Evolutionary conservation across 2,113 vertebrate species (phyloP), one percentile per base, ranked within the genome.

Genomic region (Corythornis cristatus): DNA sequence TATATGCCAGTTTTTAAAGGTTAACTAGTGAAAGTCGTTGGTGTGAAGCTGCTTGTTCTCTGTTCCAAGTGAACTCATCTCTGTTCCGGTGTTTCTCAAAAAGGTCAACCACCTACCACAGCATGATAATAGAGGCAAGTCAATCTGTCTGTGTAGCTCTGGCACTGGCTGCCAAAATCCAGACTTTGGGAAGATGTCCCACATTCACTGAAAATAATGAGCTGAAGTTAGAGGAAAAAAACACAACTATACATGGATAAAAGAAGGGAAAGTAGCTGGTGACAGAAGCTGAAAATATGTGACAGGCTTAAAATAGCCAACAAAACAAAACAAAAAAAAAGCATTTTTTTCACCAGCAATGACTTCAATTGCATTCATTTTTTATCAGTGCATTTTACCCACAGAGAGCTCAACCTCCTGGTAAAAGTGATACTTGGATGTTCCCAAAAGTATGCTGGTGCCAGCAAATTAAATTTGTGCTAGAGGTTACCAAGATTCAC

Each of bases 271-370:
- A 89, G 40, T 7, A 31, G 51, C 15, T 14, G 21, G 74, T 73
- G 67, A 42, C 31, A 68, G 78, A 57, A 91, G 28, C 21, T 68
- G 84, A 57, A 86, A 89, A 91, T 51, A 57, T 8, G 23, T 71
- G 79, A 84, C 18, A 57, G 14, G 48, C 43, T 87, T 82, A 87
- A 90, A 89, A 86, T 21, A 87, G 0, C 43, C 48, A 31, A 7
- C 1, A 3, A 28, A 45, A 37, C 37, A 37, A 73, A 35, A 7
- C 1, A 3, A 28, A 45, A 37, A 37, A 68, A 73, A 68, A 48
- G 5, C 14, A 40, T 85, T 91, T 83, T 91, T 71, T 81, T 65
- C 58, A 29, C 37, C 10, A 67, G 35, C 58, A 66, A 16, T 17
- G 2, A 28, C 15, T 72, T 72, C 8, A 18, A 31, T 80, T 48